Evolutionary conservation across 1,140 invertebrate genomes (phyloP), one percentile per base, ranked within the genome.

Genomic region (Heliconius nattereri): DNA sequence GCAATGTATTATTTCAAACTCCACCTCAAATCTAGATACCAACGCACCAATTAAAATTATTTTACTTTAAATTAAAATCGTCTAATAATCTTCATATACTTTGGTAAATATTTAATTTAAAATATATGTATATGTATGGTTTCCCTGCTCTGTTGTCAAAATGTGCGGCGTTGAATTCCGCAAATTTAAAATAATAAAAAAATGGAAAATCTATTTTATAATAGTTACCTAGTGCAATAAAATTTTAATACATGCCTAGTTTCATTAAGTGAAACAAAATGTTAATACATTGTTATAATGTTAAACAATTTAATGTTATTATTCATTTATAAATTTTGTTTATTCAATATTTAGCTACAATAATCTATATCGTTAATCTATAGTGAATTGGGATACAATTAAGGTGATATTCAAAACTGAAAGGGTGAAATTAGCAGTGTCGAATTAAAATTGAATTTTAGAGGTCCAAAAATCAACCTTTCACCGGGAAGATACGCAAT

Each of bases 401-500:
- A 71, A 71, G 71, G 35, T n/a, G 71, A 37, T 71, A 37, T 71
- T 71, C 71, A 71, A 37, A 71, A 71, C 71, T 35, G 71, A 37
- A 35, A 71, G 20, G 71, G 16, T 29, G 37, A 76, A 32, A 76
- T 76, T 45, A 57, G n/a, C 35, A 23, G 57, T 71, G 32, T 71
- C 75, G 16, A 76, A 71, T 70, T 71, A 71, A 76, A 76, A 49
- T 49, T 71, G 16, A 71, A 76, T 52, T 71, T 70, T 7, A 45
- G 45, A 76, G 29, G 40, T 71, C n/a, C 60, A 37, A 71, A 76
- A 71, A 76, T 76, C 60, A 76, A 49, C 75, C 57, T 60, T 76
- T 76, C 6, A 70, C 2, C 23, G 16, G 35, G 23, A 60, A 71
- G 70, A 60, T 76, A 76, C 29, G 20, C n/a, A 76, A 76, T 76